phyloP scores from a whole-genome alignment of 2,797 vertebrate genomes.

The Heterohyrax brucei region DNA sequence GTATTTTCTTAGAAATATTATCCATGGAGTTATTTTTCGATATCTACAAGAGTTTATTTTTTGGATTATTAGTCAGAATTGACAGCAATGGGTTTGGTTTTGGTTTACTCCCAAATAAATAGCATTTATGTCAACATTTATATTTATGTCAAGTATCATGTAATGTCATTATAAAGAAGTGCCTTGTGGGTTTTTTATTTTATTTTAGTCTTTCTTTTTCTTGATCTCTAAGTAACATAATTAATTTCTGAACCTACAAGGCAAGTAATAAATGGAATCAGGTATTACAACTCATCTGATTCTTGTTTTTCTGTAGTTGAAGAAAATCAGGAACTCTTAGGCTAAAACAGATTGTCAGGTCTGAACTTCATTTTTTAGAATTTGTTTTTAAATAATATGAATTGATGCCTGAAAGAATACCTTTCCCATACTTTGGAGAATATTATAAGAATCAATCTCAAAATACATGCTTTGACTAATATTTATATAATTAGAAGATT shows the following conservation, averaged over 20 bases:
- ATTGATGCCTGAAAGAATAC: neutral
- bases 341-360: neutral
- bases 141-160: no score
- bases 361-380: neutral
- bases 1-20: no score
- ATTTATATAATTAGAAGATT: neutral
- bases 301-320: constrained; percentile 19
- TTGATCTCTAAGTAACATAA: constrained; percentile 19
- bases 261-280: constrained; percentile 45
- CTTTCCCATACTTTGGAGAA: neutral
- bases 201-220: neutral
- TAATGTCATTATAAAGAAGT: no score
- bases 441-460: neutral
- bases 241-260: constrained; percentile 61
- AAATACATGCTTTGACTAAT: neutral
- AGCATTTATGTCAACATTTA: no score
- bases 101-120: no score
- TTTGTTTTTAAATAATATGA: constrained; percentile 12
- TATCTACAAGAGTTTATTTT: no score
- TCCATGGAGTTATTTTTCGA: no score
- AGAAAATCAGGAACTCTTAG: constrained; percentile 36
- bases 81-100: no score
- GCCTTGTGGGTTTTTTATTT: no score
- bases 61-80: no score
- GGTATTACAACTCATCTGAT: neutral